Evolutionary conservation across 1,140 invertebrate genomes (phyloP).

Genomic region (Trichonephila clavata): DNA sequence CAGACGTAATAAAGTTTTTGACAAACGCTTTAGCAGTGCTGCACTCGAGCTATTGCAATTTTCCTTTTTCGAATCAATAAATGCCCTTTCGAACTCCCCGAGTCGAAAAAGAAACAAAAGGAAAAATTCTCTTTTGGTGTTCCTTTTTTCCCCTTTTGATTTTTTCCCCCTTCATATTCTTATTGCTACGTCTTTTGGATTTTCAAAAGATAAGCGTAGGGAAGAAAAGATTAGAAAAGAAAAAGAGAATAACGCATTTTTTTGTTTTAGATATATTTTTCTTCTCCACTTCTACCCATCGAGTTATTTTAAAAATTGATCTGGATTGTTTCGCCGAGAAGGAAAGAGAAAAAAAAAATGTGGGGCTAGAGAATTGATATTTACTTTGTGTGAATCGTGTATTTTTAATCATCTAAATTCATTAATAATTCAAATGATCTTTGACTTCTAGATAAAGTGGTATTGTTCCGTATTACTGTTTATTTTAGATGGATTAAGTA

Average conservation of each 20-base stretch:
- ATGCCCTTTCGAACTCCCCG: slow-evolving; percentile 50
- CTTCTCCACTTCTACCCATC: slow-evolving; percentile 17
- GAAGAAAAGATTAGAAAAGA: slow-evolving; percentile 34
- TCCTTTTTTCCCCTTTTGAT: background rate
- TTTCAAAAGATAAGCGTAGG: slow-evolving; percentile 52
- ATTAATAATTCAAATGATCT: background rate
- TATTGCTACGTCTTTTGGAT: slow-evolving; percentile 36
- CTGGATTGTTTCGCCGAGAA: slow-evolving; percentile 27
- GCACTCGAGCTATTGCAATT: slow-evolving; percentile 49
- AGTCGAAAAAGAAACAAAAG: slow-evolving; percentile 55
- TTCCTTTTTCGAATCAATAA: slow-evolving; percentile 67
- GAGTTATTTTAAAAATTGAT: slow-evolving; percentile 58
- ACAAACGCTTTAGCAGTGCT: slow-evolving; percentile 46
- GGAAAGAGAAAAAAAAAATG: background rate
- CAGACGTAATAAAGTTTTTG: slow-evolving; percentile 73
- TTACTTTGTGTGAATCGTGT: background rate
- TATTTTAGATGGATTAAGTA: background rate
- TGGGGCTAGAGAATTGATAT: background rate
- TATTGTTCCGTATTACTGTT: background rate
- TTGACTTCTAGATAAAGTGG: background rate
- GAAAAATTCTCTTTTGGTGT: slow-evolving; percentile 22
- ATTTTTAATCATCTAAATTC: slow-evolving; percentile 20
- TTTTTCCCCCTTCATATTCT: background rate
- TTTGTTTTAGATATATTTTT: background rate
- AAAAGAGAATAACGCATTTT: slow-evolving; percentile 20